Evolutionary conservation across 2,113 vertebrate species (phyloP).

Genomic region (Phalacrocorax brasilianus): DNA sequence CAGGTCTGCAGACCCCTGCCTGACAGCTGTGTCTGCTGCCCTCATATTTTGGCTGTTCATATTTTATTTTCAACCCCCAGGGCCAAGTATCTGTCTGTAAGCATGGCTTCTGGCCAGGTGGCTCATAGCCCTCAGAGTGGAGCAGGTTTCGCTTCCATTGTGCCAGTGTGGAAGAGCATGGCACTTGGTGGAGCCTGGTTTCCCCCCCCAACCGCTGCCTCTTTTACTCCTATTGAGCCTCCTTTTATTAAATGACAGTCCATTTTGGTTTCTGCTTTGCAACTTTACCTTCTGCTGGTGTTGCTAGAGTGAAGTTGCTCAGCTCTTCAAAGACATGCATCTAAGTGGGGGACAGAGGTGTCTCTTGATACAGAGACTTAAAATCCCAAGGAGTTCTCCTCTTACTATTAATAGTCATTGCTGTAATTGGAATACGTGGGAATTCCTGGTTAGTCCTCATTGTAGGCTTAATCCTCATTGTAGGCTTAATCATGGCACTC

Average conservation of each 20-base stretch:
- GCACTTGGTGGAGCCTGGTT: rapidly evolving
- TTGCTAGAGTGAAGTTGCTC: neutral
- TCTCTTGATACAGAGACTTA: neutral
- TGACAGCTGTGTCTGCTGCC: constrained; percentile 14
- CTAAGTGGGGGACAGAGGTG: neutral
- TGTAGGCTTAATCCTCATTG: neutral
- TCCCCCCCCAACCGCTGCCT: neutral
- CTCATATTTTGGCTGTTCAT: neutral
- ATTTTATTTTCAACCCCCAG: constrained; percentile 18
- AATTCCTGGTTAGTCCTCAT: neutral
- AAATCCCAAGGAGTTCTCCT: neutral
- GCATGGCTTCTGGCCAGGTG: constrained; percentile 30
- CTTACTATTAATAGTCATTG: neutral
- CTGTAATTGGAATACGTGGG: neutral
- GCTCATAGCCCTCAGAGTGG: neutral
- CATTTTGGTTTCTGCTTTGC: neutral
- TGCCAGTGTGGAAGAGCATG: neutral
- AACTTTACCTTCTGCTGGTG: neutral
- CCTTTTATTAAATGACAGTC: neutral
- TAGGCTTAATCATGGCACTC: neutral
- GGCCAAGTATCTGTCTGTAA: constrained; percentile 9
- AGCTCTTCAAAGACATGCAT: neutral
- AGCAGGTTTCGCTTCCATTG: constrained; percentile 33
- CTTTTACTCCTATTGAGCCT: neutral
- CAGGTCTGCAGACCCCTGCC: neutral